Evolutionary conservation across 1,140 invertebrate species (phyloP), one percentile per base, ranked within the genome.

Genomic region (Cotesia vestalis): DNA sequence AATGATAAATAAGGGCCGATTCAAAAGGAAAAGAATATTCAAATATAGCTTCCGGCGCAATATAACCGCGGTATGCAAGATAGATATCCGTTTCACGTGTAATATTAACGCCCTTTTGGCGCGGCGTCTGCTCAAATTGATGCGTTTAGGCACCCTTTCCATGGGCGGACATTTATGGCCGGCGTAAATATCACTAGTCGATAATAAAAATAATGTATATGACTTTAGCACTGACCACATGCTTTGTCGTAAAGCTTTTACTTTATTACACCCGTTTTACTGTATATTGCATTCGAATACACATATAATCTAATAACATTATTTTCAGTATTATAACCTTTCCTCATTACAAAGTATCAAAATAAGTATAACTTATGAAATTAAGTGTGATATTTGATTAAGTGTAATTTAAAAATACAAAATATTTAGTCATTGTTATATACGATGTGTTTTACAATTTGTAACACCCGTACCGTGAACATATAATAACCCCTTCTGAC

Each of bases 51-150:
- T 68, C 66, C 78, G 77, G 79, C 77, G 76, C 82, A 83, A 83
- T 83, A 84, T 36, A 67, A 8, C 46, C 57, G 64, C 83, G 80
- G 81, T 78, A 75, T 75, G 77, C 80, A 85, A 85, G 84, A 86
- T 86, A 84, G 85, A 87, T 86, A 87, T 86, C 85, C 81, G 84
- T 86, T 86, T 85, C 85, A 87, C 5, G 40, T 20, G 27, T n/a
- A 86, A 85, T 85, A 80, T 83, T 84, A 79, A 87, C 85, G 85
- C 85, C 85, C 84, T 85, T 84, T 81, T 86, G 80, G 81, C 81
- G 77, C 82, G 78, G 77, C 1, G 27, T 75, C 70, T 53, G 12
- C 35, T 6, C 59, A 62, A 86, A 87, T 85, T 83, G 83, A 86
- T 87, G 85, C 81, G 80, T 85, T 86, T 86, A 86, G 82, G 74